Conservation (phyloP, 2,888 invertebrate genomes). For the Aporophyla lueneburgensis region DNA sequence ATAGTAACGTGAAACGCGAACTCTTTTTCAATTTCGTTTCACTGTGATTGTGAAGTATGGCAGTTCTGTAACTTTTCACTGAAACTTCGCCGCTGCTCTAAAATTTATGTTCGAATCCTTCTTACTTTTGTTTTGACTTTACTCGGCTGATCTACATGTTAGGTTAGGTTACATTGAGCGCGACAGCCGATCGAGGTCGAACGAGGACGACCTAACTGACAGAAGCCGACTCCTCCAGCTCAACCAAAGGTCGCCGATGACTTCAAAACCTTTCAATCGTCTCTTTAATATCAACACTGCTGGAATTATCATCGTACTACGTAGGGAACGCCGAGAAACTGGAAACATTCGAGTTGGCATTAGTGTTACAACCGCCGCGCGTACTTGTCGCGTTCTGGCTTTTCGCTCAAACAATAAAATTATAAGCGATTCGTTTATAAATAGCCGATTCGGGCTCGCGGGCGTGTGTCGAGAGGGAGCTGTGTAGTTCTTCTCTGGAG, state of each 20-base stretch:
- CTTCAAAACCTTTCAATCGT: conserved; percentile 71
- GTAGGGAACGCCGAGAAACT: conserved; percentile 69
- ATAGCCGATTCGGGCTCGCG: conserved; percentile 81
- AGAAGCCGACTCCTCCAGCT: conserved; percentile 26
- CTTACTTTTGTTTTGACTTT: conserved; percentile 44
- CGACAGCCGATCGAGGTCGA: conserved; percentile 24
- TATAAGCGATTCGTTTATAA: conserved; percentile 88
- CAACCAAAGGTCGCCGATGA: conserved; percentile 61
- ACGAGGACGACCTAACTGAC: conserved; percentile 19
- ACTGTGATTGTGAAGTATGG: conserved; percentile 37
- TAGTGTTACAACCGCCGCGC: conserved; percentile 85
- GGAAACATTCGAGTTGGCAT: conserved; percentile 82
- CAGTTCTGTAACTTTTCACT: conserved; percentile 54
- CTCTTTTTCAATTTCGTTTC: conserved; percentile 51
- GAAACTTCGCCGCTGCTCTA: conserved; percentile 32
- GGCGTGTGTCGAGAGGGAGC: conserved; percentile 73
- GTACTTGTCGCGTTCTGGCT: conserved; percentile 86
- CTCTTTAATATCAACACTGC: conserved; percentile 62
- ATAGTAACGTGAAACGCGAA: conserved; percentile 40
- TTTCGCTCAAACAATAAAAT: conserved; percentile 90
- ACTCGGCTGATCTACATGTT: conserved; percentile 42
- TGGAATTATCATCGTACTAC: conserved; percentile 74
- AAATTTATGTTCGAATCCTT: conserved; percentile 54
- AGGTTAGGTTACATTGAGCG: conserved; percentile 22
- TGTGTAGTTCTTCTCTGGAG: conserved; percentile 82